Conservation (phyloP, 2,797 vertebrate genomes). For the Tokudaia muenninki region DNA sequence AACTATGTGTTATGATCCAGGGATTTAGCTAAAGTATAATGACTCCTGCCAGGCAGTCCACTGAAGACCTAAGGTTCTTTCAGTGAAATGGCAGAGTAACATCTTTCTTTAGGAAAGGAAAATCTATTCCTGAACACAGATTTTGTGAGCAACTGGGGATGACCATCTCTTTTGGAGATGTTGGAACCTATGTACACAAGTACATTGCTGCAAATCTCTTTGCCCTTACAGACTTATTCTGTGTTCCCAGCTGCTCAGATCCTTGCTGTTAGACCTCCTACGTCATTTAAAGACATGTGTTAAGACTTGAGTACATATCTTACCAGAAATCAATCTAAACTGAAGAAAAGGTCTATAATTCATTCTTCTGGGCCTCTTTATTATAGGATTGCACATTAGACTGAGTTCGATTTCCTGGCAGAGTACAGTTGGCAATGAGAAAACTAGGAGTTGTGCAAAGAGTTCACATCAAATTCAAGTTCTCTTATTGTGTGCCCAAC, state of each 20-base stretch:
- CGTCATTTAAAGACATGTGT: background rate
- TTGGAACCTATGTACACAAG: background rate
- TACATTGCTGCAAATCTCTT: background rate
- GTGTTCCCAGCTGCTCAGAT: background rate
- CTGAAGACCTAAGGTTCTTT: background rate
- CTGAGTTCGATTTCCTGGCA: conserved; percentile 56
- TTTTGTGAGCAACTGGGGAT: background rate
- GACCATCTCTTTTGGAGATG: background rate
- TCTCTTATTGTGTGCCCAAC: conserved; percentile 23
- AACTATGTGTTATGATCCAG: background rate
- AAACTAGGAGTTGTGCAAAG: conserved; percentile 23
- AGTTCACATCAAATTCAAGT: conserved; percentile 54
- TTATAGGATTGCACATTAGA: conserved; percentile 24
- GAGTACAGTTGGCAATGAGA: conserved; percentile 7
- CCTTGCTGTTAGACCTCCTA: background rate
- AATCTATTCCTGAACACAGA: background rate
- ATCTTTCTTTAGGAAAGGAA: background rate
- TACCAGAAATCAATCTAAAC: conserved; percentile 45
- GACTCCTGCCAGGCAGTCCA: background rate
- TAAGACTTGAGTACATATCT: conserved; percentile 22
- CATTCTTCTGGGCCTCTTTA: conserved; percentile 49
- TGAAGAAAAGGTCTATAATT: background rate
- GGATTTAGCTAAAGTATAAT: background rate
- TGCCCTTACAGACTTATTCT: background rate
- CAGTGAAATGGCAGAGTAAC: background rate